phyloP scores from a whole-genome alignment of 1,140 invertebrate species.

The Bombus polaris region DNA sequence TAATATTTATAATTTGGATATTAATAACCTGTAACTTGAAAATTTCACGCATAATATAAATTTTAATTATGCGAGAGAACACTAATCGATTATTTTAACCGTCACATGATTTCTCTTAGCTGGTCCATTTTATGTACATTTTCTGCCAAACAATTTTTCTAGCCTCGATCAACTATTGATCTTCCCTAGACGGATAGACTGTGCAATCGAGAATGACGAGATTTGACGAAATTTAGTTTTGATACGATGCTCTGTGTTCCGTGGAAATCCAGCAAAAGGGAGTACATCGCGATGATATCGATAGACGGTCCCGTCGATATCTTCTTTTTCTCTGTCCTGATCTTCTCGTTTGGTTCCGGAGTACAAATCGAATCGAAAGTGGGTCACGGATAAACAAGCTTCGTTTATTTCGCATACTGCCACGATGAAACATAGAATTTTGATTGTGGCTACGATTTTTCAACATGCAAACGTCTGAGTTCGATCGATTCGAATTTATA shows the following conservation, averaged over 20 bases:
- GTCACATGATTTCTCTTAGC: not conserved
- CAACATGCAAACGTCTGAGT: not conserved
- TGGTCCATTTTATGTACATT: not conserved
- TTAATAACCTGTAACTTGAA: not conserved
- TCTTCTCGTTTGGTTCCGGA: constrained; percentile 24
- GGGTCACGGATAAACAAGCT: constrained; percentile 40
- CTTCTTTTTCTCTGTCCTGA: constrained; percentile 38
- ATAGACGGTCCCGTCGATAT: constrained; percentile 9
- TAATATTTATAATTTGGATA: not conserved
- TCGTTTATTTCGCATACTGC: constrained; percentile 41
- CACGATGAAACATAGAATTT: constrained; percentile 23
- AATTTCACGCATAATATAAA: not conserved
- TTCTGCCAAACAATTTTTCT: not conserved
- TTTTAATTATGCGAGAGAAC: not conserved
- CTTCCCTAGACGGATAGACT: not conserved
- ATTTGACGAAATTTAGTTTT: constrained; percentile 59
- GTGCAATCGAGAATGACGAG: constrained; percentile 44
- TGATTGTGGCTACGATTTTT: constrained; percentile 18
- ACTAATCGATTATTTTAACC: not conserved
- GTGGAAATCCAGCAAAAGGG: constrained; percentile 42
- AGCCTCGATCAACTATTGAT: constrained; percentile 2
- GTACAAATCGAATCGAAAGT: constrained; percentile 48
- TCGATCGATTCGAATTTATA: not conserved
- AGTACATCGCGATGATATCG: constrained; percentile 33
- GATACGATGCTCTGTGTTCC: constrained; percentile 38